These are phyloP conservation scores for Heliconius erato DNA, from an alignment of 2,888 invertebrate species.

Conservation along the genomic window DNA sequence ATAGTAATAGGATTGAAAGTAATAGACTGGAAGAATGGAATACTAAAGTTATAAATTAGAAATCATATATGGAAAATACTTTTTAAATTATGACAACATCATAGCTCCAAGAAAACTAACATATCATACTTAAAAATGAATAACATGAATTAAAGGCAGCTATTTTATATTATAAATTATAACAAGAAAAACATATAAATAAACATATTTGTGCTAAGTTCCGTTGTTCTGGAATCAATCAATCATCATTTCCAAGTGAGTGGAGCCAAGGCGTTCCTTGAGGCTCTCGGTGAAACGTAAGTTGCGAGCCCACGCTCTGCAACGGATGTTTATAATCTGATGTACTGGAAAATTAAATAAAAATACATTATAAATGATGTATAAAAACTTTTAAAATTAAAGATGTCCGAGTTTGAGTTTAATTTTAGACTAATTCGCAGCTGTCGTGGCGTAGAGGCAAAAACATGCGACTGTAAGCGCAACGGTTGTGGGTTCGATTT, in stretches of 20 bases:
- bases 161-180: too few species aligned
- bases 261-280: conserved; percentile 78
- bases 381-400: background rate
- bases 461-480: too few species aligned
- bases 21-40: too few species aligned
- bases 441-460: too few species aligned
- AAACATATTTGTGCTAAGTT: conserved; percentile 2
- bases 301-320: conserved; percentile 90
- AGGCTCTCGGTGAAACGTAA: conserved; percentile 82
- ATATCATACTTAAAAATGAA: too few species aligned
- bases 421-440: too few species aligned
- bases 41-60: too few species aligned
- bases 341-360: conserved; percentile 69
- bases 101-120: too few species aligned
- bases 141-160: too few species aligned
- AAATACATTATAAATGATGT: background rate
- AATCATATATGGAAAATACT: too few species aligned
- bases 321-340: conserved; percentile 88
- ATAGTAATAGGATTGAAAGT: too few species aligned
- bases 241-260: conserved; percentile 81
- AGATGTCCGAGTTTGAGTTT: background rate
- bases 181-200: background rate
- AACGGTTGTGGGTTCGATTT: background rate
- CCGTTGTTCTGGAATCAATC: conserved; percentile 62
- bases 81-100: too few species aligned